Base-by-base conservation (phyloP, 2,888 invertebrate species). In the Hesperia comma region DNA sequence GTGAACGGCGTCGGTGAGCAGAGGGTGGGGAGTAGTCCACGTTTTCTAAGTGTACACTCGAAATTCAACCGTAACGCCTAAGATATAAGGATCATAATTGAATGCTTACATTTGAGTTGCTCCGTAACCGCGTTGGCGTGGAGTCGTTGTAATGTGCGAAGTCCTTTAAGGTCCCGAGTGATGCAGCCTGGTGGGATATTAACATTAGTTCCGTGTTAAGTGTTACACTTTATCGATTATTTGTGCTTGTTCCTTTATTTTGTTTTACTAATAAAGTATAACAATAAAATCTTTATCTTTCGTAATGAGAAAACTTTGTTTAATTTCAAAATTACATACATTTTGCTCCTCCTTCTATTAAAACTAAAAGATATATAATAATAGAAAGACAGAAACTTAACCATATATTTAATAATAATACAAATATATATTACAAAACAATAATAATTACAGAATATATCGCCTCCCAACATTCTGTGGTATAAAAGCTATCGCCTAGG, bases 251-350 rank as follows among this genome's bases (percentile, higher is more conserved):
- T 85, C 70, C 74, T 77, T 57, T 63, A 21, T 63, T 46, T 84
- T 83, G 80, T 84, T 85, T 83, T 79, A 76, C 73, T 72, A 81
- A 78, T 86, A 82, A 84, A 79, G 56, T 79, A 79, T 84, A 72
- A 72, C 70, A 74, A 68, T 66, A 63, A 33, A 19, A 41, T 41
- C 40, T n/a, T 19, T 32, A 33, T 46, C 14, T 56, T 56, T 37
- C 32, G 14, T 55, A 46, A 46, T 17, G 43, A 46, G 15, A 46
- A 46, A 15, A 0, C 17, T 6, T 46, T 55, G n/a, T 55, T 33
- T 21, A 32, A n/a, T 53, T 26, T n/a, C 6, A 6, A 32, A 26
- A 26, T 32, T 2, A 2, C n/a, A 26, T n/a, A n/a, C 14, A 12
- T 26, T 26, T 8, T 10, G 8, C 6, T 33, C 6, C 33, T 33